Evolutionary conservation across 2,797 vertebrate species (phyloP).

Genomic region (Myripristis jacobus): DNA sequence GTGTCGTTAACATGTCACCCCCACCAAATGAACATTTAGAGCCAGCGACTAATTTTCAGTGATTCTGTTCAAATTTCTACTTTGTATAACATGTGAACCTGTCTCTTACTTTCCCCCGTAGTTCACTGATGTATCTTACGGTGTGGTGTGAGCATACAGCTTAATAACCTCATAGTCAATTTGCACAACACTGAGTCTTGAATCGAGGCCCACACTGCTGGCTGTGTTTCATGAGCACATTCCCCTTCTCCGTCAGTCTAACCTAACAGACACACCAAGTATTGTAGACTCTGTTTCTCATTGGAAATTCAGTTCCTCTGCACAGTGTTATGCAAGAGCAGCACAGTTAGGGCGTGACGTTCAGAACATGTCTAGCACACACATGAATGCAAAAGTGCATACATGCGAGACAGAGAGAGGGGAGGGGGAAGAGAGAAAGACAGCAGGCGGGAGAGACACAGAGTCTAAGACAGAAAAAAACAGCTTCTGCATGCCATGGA

Average conservation of each 20-base stretch:
- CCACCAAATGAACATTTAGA: slow-evolving; percentile 6
- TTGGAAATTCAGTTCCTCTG: slow-evolving; percentile 60
- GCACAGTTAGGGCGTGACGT: slow-evolving; percentile 54
- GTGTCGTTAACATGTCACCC: neutral
- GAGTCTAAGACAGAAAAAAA: neutral
- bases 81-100: neutral
- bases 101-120: neutral
- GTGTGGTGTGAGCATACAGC: neutral
- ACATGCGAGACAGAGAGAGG: neutral
- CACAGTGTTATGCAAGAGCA: slow-evolving; percentile 54
- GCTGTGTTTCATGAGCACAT: slow-evolving; percentile 18
- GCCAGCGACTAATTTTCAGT: neutral
- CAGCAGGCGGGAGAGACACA: neutral
- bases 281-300: slow-evolving; percentile 42
- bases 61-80: neutral
- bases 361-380: slow-evolving; percentile 18
- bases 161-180: slow-evolving; percentile 22
- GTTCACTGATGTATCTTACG: neutral
- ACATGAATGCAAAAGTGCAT: slow-evolving; percentile 26
- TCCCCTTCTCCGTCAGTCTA: slow-evolving; percentile 6
- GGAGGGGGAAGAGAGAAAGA: neutral
- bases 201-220: slow-evolving; percentile 14
- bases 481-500: neutral
- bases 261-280: slow-evolving; percentile 27
- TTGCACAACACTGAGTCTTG: slow-evolving; percentile 5